These are phyloP conservation scores for Naso thynnoides DNA, from an alignment of 2,797 vertebrate species.

Conservation along the genomic window DNA sequence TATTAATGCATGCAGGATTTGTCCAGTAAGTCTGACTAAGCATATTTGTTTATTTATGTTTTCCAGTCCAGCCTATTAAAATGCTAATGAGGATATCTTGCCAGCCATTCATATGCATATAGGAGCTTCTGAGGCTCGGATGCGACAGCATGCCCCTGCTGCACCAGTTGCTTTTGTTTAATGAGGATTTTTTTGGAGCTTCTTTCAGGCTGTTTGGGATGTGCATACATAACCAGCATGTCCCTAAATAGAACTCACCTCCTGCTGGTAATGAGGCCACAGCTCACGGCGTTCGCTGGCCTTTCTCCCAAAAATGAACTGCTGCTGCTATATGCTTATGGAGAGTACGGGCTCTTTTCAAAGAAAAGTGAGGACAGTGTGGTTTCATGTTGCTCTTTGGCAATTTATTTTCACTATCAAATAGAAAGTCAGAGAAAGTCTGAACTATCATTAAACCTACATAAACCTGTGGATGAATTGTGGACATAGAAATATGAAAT, in stretches of 20 bases:
- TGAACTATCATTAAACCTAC: background rate
- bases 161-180: conserved; percentile 61
- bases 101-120: conserved; percentile 73
- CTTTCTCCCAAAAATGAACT: conserved; percentile 46
- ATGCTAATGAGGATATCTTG: conserved; percentile 67
- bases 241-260: conserved; percentile 61
- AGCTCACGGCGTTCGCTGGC: conserved; percentile 50
- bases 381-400: background rate
- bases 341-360: conserved; percentile 23
- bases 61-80: conserved; percentile 60
- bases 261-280: conserved; percentile 63
- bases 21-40: conserved; percentile 43
- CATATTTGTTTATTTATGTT: conserved; percentile 63
- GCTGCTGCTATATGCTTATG: conserved; percentile 13
- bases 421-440: background rate
- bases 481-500: background rate
- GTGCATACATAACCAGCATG: conserved; percentile 62
- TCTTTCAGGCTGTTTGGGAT: conserved; percentile 60
- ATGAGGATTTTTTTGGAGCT: conserved; percentile 49
- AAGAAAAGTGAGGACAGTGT: background rate
- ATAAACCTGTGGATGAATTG: background rate
- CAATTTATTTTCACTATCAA: background rate
- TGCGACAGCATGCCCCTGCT: conserved; percentile 48
- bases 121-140: conserved; percentile 54
- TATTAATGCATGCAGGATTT: conserved; percentile 41